A percentile compares a stretch with the other conserved stretches of the same genome.
Conservation (phyloP, 2,113 vertebrate species). For the Eclectus roratus region DNA sequence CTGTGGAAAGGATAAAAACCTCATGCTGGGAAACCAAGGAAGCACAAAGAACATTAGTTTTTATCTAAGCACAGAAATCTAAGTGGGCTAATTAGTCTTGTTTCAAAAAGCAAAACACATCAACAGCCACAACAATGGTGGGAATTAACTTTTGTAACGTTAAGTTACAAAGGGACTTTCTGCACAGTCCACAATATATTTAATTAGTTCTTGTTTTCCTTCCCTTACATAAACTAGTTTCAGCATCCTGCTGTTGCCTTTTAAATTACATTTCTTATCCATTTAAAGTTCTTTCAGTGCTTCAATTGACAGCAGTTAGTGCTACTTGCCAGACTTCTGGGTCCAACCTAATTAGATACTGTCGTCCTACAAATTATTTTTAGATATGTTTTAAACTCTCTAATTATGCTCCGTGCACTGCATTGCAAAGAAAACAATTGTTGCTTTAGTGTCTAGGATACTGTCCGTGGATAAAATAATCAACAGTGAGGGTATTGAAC, state of each 20-base stretch:
- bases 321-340: neutral
- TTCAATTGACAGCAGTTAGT: slow-evolving; percentile 4
- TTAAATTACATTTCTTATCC: slow-evolving; percentile 29
- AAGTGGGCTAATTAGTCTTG: neutral
- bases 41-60: slow-evolving; percentile 6
- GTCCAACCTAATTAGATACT: slow-evolving; percentile 4
- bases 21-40: neutral
- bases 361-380: slow-evolving; percentile 52
- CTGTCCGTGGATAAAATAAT: neutral
- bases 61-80: slow-evolving; percentile 14
- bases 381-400: neutral
- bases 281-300: neutral
- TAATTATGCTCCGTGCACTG: neutral
- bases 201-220: slow-evolving; percentile 46
- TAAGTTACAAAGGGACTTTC: neutral
- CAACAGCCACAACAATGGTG: neutral
- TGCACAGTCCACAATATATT: neutral
- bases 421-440: neutral
- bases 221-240: neutral
- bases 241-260: neutral
- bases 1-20: slow-evolving; percentile 1
- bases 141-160: slow-evolving; percentile 4
- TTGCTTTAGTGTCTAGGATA: neutral
- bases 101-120: neutral
- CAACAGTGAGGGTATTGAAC: neutral